Percentiles rank a stretch among this genome's conserved stretches.
Conservation (phyloP, 2,797 vertebrate species). For the Phaenicophaeus curvirostris region DNA sequence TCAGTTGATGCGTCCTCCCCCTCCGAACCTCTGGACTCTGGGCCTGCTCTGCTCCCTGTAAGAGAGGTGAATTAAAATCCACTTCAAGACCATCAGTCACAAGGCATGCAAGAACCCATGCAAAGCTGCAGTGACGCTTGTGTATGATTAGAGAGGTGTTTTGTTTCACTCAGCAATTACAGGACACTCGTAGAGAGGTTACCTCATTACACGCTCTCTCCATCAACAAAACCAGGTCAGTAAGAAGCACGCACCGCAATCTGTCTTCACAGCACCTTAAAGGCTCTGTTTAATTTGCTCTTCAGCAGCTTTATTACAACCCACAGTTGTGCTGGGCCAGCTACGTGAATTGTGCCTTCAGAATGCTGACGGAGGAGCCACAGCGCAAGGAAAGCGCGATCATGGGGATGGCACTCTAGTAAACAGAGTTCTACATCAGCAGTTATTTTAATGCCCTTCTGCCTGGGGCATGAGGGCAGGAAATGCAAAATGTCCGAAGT, state of each 20-base stretch:
- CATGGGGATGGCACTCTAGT: neutral
- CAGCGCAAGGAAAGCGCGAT: neutral
- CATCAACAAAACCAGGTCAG: neutral
- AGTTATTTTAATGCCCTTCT: neutral
- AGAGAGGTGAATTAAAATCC: neutral
- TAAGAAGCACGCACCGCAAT: neutral
- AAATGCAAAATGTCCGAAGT: neutral
- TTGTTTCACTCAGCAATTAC: neutral
- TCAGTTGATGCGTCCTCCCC: constrained; percentile 22
- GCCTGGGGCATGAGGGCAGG: neutral
- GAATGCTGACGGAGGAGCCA: neutral
- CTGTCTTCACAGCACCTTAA: neutral
- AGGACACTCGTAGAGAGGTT: neutral
- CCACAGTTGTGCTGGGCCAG: neutral
- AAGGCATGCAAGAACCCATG: neutral
- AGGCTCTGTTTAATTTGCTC: constrained; percentile 9
- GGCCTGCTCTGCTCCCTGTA: constrained; percentile 53
- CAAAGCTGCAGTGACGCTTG: neutral
- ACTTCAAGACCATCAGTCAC: neutral
- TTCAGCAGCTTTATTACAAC: neutral
- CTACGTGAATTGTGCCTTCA: neutral
- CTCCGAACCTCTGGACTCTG: constrained; percentile 57
- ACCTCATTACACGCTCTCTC: neutral
- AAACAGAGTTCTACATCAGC: neutral
- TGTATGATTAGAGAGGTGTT: neutral